Base-by-base conservation (phyloP, 2,888 invertebrate genomes). In the Lithosia quadra region DNA sequence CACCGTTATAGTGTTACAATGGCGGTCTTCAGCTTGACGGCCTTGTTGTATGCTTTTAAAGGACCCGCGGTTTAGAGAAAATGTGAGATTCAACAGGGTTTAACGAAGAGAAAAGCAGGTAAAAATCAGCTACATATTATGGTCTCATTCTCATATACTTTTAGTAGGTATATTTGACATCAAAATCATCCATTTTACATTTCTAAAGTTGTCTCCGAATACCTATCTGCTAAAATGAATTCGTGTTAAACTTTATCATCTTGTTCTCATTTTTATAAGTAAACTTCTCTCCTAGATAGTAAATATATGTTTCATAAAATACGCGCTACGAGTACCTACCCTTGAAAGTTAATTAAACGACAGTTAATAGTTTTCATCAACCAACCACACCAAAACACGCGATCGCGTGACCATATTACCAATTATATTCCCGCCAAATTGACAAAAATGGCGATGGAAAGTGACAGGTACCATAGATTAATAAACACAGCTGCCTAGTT, bases 391-490 rank as follows among this genome's bases (percentile, higher is more conserved):
- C 67, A 68, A 71, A 70, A 68, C 88, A 90, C 84, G 91, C 89
- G 84, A 90, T 91, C 85, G 89, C 88, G 88, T 90, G 90, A 80
- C 82, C 77, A 62, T 78, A 78, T 80, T 71, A 76, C 76, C 84
- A 82, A 87, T 88, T 85, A 87, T 89, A 88, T 90, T 87, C 83
- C 84, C 83, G 85, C 82, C 85, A 83, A 88, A 88, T 90, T 85
- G 85, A 88, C 92, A 85, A 91, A 92, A 92, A 91, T 90, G 90
- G 80, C 83, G 81, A 79, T 88, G 85, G 86, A 91, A 91, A 91
- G 90, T 88, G 82, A 80, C 84, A 84, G 79, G 69, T 62, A 74
- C 79, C 82, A 77, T 79, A 85, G 77, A 82, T 76, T 78, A n/a
- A n/a, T n/a, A 84, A 82, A 78, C 81, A 83, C 90, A 90, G 87